Evolutionary conservation across 2,113 vertebrate species (phyloP).

Genomic region (Seriola aureovittata): DNA sequence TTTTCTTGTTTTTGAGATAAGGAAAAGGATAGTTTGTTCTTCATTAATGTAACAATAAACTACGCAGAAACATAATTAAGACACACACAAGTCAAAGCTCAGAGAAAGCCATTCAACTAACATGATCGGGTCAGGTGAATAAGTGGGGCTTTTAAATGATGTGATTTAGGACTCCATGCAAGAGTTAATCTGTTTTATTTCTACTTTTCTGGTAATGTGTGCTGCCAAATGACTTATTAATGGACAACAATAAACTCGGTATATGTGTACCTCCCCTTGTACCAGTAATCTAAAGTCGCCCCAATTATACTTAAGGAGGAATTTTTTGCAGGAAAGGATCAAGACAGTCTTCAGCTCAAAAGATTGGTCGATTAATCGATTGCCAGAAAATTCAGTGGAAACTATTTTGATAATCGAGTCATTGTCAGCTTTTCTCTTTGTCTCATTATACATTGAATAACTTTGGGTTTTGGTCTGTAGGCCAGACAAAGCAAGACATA

Average conservation of each 20-base stretch:
- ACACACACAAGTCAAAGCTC: slow-evolving; percentile 12
- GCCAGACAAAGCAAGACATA: background rate
- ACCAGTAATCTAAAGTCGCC: background rate
- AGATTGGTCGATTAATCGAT: too few relatives aligned
- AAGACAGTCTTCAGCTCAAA: background rate
- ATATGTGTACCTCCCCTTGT: slow-evolving; percentile 20
- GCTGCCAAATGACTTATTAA: slow-evolving; percentile 31
- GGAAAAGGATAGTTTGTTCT: background rate
- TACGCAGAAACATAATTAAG: background rate
- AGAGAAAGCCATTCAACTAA: too few relatives aligned
- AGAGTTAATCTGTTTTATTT: slow-evolving; percentile 2
- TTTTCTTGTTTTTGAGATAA: background rate
- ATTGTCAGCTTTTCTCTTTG: background rate
- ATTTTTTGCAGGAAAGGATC: background rate
- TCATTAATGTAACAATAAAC: slow-evolving; percentile 2
- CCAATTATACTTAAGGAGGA: background rate
- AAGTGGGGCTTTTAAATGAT: slow-evolving; percentile 14
- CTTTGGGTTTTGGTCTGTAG: background rate
- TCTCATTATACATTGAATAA: background rate
- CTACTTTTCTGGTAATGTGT: background rate
- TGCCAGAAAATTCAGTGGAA: too few relatives aligned
- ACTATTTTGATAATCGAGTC: background rate
- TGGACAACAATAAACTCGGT: slow-evolving; percentile 31
- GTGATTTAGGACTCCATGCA: slow-evolving; percentile 8
- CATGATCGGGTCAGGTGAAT: too few relatives aligned